phyloP scores from a whole-genome alignment of 2,888 invertebrate genomes.

The Hofmannophila pseudospretella region DNA sequence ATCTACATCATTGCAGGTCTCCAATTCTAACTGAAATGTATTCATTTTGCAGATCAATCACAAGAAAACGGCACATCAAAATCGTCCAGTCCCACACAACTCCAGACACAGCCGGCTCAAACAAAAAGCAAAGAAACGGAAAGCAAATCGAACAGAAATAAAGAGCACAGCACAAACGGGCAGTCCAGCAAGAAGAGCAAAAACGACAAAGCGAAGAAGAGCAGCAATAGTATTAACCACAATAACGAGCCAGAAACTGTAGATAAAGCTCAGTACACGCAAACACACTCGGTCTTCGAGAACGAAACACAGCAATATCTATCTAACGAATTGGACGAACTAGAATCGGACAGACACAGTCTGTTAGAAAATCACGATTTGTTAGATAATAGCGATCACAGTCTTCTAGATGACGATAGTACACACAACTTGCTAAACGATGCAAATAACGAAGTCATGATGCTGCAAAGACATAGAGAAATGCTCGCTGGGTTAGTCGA shows the following conservation, averaged over 20 bases:
- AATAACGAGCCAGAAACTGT: constrained; percentile 32
- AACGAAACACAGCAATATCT: constrained; percentile 52
- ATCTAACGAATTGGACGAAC: constrained; percentile 61
- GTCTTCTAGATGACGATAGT: constrained; percentile 59
- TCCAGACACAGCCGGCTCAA: constrained; percentile 60
- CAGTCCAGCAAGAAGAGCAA: constrained; percentile 60
- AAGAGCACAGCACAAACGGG: constrained; percentile 66
- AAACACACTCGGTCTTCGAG: constrained; percentile 49
- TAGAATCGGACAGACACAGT: constrained; percentile 72
- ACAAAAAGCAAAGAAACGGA: constrained; percentile 68
- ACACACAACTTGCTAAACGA: constrained; percentile 60
- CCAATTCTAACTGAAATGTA: too few species aligned
- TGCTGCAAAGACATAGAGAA: constrained; percentile 64
- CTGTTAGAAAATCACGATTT: constrained; percentile 67
- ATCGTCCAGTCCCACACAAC: constrained; percentile 67
- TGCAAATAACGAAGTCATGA: constrained; percentile 51
- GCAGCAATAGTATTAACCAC: constrained; percentile 66
- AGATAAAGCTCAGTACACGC: constrained; percentile 17
- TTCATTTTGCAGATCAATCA: constrained; percentile 68
- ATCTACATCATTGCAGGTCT: too few species aligned
- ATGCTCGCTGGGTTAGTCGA: constrained; percentile 63
- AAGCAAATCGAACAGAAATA: constrained; percentile 57
- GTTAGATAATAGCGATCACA: constrained; percentile 67
- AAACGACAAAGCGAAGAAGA: constrained; percentile 69
- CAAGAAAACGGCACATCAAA: constrained; percentile 75